Percentiles rank a stretch among this genome's conserved stretches.
These are phyloP conservation scores for Proterorhinus semilunaris DNA, from an alignment of 2,113 vertebrate species.

Conservation along the genomic window DNA sequence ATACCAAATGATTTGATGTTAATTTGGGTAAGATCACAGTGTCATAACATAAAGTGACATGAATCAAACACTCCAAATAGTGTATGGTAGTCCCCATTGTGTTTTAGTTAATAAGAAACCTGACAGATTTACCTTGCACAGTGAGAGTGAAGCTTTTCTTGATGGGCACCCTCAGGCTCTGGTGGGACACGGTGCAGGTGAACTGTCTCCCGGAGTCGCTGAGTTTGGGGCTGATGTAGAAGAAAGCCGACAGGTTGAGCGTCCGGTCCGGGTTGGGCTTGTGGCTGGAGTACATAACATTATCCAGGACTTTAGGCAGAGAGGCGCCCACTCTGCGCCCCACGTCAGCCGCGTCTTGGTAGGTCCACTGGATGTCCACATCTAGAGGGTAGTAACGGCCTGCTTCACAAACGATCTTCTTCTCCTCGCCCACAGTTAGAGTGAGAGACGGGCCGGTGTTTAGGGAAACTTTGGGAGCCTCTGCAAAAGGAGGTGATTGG, in stretches of 20 bases:
- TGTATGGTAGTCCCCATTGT: no score
- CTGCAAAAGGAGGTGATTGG: not conserved
- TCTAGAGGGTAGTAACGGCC: not conserved
- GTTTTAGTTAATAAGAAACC: not conserved
- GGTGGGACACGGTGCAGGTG: constrained; percentile 75
- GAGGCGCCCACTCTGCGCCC: constrained; percentile 71
- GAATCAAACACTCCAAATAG: no score
- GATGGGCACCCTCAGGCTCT: constrained; percentile 66
- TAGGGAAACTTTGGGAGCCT: not conserved
- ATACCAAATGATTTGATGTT: no score
- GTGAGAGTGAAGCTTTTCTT: constrained; percentile 70
- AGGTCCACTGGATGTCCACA: constrained; percentile 8
- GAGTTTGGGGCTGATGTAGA: constrained; percentile 64
- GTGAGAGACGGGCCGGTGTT: not conserved
- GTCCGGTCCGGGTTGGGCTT: constrained; percentile 69
- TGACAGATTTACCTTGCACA: constrained; percentile 57
- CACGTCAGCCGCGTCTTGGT: constrained; percentile 72
- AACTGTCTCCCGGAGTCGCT: constrained; percentile 58
- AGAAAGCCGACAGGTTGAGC: constrained; percentile 72
- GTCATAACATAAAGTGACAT: no score
- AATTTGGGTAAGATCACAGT: no score
- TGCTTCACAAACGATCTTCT: constrained; percentile 29
- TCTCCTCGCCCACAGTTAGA: not conserved
- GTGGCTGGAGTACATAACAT: constrained; percentile 74
- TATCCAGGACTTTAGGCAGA: constrained; percentile 54